Base-by-base conservation (phyloP, 2,113 vertebrate species). In the Platichthys stellatus region DNA sequence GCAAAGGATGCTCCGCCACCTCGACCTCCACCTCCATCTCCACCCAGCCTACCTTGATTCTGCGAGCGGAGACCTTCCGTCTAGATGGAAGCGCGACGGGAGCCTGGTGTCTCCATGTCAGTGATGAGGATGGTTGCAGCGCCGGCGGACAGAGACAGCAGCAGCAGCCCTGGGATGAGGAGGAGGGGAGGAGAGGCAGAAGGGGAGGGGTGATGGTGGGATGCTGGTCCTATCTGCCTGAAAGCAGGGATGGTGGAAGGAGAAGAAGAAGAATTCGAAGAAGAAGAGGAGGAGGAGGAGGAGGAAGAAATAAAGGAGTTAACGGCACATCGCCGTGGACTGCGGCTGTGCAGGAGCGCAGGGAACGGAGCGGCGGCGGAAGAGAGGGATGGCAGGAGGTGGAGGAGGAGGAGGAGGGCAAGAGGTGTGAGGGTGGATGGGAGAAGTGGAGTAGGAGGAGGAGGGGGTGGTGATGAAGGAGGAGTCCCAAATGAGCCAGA, bases 1-100 rank as follows among this genome's bases (percentile, higher is more conserved):
- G 69, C 35, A 10, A 45, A 15, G 54, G 75, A 72, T 84, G 85
- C 76, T 31, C 31, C 1, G 31, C 31, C 31, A 75, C 61, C 6
- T 2, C 51, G 18, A 53, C 9, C 51, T 18, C 51, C 51, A 53
- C 51, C 47, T 23, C 23, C 23, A 23, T 23, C 23, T 51, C 51
- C 65, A 56, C 68, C 64, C 72, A 54, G 11, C 88, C 70, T 94
- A 94, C 94, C 94, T 94, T 93, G 93, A 86, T 78, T 89, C 69
- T 63, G 81, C 73, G 88, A 90, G 87, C 86, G 80, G 89, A 89
- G 80, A 83, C 83, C 81, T 67, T 67, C 83, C 78, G 83, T 80
- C 87, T 91, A 94, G 78, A 89, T 91, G 87, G 76, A 76, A 67
- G 72, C 65, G 72, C 47, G 47, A 18, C 56, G 14, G 18, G 80